phyloP scores from a whole-genome alignment of 53 echinoderm and acorn worm species.

The Echinometra lucunter region DNA sequence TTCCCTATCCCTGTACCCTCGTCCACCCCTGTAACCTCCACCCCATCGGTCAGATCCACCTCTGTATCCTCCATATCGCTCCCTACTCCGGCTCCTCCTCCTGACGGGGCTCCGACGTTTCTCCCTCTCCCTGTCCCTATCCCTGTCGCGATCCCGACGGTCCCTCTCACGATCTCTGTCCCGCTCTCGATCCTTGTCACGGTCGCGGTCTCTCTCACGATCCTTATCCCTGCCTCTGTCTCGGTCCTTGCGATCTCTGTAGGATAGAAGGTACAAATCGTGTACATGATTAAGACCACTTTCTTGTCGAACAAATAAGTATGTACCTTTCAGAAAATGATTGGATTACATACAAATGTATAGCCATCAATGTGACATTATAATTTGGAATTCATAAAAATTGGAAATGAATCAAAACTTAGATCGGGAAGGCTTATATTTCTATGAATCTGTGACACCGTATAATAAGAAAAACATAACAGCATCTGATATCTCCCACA shows the following conservation, averaged over 20 bases:
- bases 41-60: conserved; percentile 66
- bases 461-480: too few species aligned
- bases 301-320: not conserved
- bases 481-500: too few species aligned
- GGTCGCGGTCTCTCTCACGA: conserved; percentile 1
- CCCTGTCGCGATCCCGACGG: conserved; percentile 46
- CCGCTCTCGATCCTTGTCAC: not conserved
- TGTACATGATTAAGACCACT: not conserved
- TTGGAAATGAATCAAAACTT: too few species aligned
- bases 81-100: conserved; percentile 70
- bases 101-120: conserved; percentile 33
- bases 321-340: too few species aligned
- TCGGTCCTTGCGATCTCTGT: conserved; percentile 39
- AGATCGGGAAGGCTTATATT: too few species aligned
- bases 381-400: too few species aligned
- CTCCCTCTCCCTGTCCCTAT: conserved; percentile 65
- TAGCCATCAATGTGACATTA: too few species aligned
- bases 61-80: conserved; percentile 48
- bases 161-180: conserved; percentile 30
- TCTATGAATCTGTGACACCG: too few species aligned
- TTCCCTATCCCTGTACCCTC: not conserved
- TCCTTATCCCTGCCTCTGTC: conserved; percentile 65
- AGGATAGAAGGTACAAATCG: not conserved
- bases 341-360: too few species aligned
- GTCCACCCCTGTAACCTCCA: conserved; percentile 63